phyloP scores from a whole-genome alignment of 23 tunicate genomes.

The Diplosoma virens region DNA sequence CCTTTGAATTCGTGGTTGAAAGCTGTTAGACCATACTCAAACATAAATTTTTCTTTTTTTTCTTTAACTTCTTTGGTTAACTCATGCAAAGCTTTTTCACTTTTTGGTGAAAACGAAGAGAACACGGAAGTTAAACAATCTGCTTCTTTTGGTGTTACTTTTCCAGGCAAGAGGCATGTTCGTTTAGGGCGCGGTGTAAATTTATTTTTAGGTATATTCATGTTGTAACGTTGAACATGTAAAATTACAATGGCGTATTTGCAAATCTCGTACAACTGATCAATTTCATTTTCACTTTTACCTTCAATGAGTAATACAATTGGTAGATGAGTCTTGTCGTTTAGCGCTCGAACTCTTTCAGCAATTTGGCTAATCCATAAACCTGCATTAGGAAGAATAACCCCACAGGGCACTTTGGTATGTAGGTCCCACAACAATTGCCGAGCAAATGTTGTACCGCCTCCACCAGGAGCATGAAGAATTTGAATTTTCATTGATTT shows the following conservation, averaged over 20 bases:
- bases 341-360: slow-evolving; percentile 26
- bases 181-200: not conserved
- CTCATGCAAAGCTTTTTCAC: not conserved
- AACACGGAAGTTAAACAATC: not conserved
- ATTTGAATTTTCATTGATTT: slow-evolving; percentile 15
- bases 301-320: slow-evolving; percentile 48
- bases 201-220: not conserved
- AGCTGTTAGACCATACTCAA: slow-evolving; percentile 59
- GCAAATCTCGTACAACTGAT: slow-evolving; percentile 23
- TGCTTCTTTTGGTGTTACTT: slow-evolving; percentile 1
- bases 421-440: slow-evolving; percentile 51
- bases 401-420: slow-evolving; percentile 45
- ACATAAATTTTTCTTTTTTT: not conserved
- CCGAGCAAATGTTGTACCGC: slow-evolving; percentile 63
- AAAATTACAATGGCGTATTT: slow-evolving; percentile 22
- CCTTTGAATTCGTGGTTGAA: slow-evolving; percentile 51
- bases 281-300: slow-evolving; percentile 18
- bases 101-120: slow-evolving; percentile 17
- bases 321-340: slow-evolving; percentile 36
- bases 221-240: slow-evolving; percentile 25
- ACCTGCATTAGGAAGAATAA: not conserved
- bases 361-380: not conserved
- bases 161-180: slow-evolving; percentile 9
- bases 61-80: slow-evolving; percentile 16
- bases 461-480: slow-evolving; percentile 62